These are phyloP conservation scores for Caenorhabditis sinica DNA, from an alignment of 2,888 invertebrate genomes.

Conservation along the genomic window DNA sequence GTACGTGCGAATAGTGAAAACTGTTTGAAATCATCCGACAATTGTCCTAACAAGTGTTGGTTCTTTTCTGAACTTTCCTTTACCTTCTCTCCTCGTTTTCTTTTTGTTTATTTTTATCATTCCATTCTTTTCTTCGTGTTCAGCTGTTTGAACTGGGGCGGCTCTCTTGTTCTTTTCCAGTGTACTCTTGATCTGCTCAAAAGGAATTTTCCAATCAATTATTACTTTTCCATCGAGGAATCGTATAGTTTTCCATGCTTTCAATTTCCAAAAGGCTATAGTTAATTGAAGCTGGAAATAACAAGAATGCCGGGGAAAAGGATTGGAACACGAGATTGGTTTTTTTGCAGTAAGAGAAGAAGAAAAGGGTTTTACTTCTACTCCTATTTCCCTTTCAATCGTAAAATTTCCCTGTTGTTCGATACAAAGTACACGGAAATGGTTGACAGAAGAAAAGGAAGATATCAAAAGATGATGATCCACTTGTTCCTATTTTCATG, in stretches of 20 bases:
- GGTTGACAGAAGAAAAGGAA: background rate
- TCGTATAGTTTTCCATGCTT: background rate
- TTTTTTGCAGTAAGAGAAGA: background rate
- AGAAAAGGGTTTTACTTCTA: background rate
- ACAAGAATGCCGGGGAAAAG: background rate
- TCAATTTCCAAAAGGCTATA: background rate
- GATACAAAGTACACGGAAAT: conserved; percentile 20
- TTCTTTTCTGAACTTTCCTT: conserved; percentile 20
- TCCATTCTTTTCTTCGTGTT: conserved; percentile 37
- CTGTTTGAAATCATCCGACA: background rate
- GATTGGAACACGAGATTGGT: background rate
- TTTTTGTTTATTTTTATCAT: conserved; percentile 51
- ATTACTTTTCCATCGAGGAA: background rate
- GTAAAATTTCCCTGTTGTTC: background rate
- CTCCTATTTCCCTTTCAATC: conserved; percentile 7
- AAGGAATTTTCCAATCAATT: background rate
- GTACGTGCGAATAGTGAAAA: background rate
- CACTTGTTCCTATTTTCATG: conserved; percentile 36
- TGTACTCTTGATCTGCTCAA: conserved; percentile 47
- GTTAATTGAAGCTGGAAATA: conserved; percentile 12
- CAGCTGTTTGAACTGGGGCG: conserved; percentile 57
- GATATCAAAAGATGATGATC: conserved; percentile 52
- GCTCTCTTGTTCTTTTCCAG: background rate
- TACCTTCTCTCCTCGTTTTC: background rate
- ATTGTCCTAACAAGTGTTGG: conserved; percentile 4